phyloP scores from a whole-genome alignment of 2,797 vertebrate genomes.

The Enteromius afrohamiltoni region DNA sequence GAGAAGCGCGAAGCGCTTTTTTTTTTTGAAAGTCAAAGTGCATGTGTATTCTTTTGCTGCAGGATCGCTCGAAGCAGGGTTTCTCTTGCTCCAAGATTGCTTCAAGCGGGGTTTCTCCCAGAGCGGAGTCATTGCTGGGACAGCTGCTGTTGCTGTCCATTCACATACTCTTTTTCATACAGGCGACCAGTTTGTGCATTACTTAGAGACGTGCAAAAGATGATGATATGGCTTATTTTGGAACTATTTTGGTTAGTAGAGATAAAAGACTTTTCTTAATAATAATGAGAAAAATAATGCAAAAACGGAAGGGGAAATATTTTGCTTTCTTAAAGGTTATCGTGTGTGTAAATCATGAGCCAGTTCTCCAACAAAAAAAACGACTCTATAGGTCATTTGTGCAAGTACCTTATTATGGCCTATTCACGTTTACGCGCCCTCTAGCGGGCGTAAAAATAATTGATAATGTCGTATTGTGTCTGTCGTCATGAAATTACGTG shows the following conservation, averaged over 20 bases:
- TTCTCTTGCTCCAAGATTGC: conserved; percentile 27
- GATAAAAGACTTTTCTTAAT: background rate
- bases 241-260: background rate
- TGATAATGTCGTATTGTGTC: too few relatives aligned
- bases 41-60: conserved; percentile 8
- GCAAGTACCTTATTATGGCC: too few relatives aligned
- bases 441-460: too few relatives aligned
- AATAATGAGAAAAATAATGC: background rate
- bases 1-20: background rate
- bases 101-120: background rate
- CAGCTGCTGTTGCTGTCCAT: conserved; percentile 3
- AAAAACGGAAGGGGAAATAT: background rate
- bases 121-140: background rate
- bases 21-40: conserved; percentile 10
- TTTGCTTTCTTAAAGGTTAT: background rate
- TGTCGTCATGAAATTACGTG: too few relatives aligned
- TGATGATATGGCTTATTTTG: background rate
- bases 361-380: too few relatives aligned
- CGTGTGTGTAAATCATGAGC: background rate
- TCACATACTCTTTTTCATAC: background rate
- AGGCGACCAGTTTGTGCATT: background rate
- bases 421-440: too few relatives aligned
- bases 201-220: background rate
- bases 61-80: background rate
- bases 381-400: too few relatives aligned